Conservation (phyloP, 2,113 vertebrate genomes). For the Tichodroma muraria region DNA sequence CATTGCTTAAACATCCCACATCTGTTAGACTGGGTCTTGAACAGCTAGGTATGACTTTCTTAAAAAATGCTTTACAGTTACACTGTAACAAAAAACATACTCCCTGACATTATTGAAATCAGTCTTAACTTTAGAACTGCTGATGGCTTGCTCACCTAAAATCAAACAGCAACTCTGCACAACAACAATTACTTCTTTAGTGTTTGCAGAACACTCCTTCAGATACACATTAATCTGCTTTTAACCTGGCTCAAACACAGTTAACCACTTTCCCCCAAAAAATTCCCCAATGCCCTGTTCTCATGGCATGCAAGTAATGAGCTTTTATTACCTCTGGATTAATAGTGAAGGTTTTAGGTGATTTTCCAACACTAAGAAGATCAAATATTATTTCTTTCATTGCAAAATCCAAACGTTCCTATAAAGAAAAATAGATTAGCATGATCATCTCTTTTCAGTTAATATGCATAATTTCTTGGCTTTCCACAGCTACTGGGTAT, state of each 20-base stretch:
- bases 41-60: background rate
- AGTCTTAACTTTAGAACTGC: background rate
- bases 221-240: background rate
- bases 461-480: background rate
- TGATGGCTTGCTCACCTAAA: background rate
- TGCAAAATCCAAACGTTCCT: conserved; percentile 99
- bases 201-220: background rate
- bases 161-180: background rate
- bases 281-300: background rate
- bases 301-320: background rate
- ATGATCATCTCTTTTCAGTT: background rate
- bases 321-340: conserved; percentile 89
- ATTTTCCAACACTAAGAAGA: conserved; percentile 98
- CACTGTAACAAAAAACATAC: background rate
- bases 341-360: conserved; percentile 97
- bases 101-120: background rate
- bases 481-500: background rate
- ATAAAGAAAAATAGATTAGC: background rate
- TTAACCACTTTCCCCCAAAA: background rate
- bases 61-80: background rate
- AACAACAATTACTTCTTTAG: background rate
- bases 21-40: background rate
- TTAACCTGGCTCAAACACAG: background rate
- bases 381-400: conserved; percentile 99
- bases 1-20: background rate